Conservation (phyloP, 23 tunicate species). For the Aplidium turbinatum region DNA sequence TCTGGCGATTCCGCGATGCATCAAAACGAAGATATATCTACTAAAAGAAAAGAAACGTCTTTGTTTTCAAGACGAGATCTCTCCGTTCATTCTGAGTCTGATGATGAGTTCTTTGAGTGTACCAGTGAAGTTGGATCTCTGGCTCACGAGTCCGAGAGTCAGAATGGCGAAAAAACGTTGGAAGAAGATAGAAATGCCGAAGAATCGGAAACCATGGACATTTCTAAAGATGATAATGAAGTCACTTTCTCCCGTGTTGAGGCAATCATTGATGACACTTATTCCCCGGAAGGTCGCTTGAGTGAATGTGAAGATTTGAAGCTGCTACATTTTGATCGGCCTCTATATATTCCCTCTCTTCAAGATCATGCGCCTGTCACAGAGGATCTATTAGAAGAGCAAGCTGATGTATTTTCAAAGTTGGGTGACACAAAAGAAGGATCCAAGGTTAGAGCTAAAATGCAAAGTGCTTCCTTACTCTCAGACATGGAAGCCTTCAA, state of each 20-base stretch:
- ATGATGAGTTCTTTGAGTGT: slow-evolving; percentile 72
- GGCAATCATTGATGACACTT: not conserved
- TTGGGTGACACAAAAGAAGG: slow-evolving; percentile 89
- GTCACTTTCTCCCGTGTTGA: not conserved
- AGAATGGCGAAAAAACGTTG: too few species aligned
- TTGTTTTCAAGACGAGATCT: too few species aligned
- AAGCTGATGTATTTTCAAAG: slow-evolving; percentile 81
- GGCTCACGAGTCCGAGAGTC: not conserved
- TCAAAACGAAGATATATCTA: too few species aligned
- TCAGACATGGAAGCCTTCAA: slow-evolving; percentile 95
- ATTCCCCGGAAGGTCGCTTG: slow-evolving; percentile 63
- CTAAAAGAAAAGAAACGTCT: too few species aligned
- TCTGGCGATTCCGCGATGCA: too few species aligned
- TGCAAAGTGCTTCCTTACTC: slow-evolving; percentile 80
- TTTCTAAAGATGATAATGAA: not conserved
- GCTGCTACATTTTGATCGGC: slow-evolving; percentile 36
- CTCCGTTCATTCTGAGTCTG: too few species aligned
- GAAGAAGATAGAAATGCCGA: not conserved
- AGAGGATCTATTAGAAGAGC: slow-evolving; percentile 89
- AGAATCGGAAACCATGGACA: not conserved
- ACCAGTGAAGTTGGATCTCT: slow-evolving; percentile 5
- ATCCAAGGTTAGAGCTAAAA: slow-evolving; percentile 75
- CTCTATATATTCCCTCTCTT: slow-evolving; percentile 76
- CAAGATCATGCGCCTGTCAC: slow-evolving; percentile 92
- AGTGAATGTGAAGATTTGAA: slow-evolving; percentile 30